Evolutionary conservation across 2,888 invertebrate species (phyloP).

Genomic region (Caenorhabditis virilis): DNA sequence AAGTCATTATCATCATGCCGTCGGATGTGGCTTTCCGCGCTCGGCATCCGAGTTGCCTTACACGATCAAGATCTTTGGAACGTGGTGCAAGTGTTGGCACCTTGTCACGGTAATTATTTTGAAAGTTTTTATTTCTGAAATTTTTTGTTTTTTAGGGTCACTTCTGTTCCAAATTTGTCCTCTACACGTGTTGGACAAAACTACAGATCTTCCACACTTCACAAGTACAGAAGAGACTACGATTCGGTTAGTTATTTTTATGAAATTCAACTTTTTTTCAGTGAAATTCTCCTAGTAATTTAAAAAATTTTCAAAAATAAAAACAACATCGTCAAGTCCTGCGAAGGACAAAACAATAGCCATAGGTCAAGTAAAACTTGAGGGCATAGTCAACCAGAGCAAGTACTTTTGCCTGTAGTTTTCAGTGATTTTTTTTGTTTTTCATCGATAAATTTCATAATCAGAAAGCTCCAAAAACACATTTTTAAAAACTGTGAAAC

Average conservation of each 20-base stretch:
- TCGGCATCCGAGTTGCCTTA: slow-evolving; percentile 46
- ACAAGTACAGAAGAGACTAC: slow-evolving; percentile 61
- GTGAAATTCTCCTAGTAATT: no score
- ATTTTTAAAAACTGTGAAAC: no score
- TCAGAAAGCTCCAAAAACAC: no score
- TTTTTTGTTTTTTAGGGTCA: slow-evolving; percentile 52
- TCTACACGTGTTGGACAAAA: slow-evolving; percentile 53
- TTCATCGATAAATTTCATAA: no score
- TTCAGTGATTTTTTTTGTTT: no score
- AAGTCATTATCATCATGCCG: slow-evolving; percentile 24
- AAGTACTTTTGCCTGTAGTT: not conserved
- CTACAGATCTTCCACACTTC: slow-evolving; percentile 61
- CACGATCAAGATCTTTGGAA: slow-evolving; percentile 61
- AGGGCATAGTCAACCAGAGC: no score
- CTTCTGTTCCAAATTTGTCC: slow-evolving; percentile 64
- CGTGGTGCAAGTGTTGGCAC: slow-evolving; percentile 61
- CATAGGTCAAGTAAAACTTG: no score
- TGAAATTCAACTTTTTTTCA: no score
- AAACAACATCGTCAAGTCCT: no score
- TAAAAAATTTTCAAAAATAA: no score
- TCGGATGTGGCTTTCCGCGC: slow-evolving; percentile 47
- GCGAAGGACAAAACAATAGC: no score
- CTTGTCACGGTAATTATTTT: slow-evolving; percentile 52
- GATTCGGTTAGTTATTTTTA: slow-evolving; percentile 48
- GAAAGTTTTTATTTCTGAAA: not conserved